A percentile compares a stretch with the other conserved stretches of the same genome.
These are phyloP conservation scores for Micrasema minimum DNA, from an alignment of 1,140 invertebrate genomes.

Conservation along the genomic window DNA sequence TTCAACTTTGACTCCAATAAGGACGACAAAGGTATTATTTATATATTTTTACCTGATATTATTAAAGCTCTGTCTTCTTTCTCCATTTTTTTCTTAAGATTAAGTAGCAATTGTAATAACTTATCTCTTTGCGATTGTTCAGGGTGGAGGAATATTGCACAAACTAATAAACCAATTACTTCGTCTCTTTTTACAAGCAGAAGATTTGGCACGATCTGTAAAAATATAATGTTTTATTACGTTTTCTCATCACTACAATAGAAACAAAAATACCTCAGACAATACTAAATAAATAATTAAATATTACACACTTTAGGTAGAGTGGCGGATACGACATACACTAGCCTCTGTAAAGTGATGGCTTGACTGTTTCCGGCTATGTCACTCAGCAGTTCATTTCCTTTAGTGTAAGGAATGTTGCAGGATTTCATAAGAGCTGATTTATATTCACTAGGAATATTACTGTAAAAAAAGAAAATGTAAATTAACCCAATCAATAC, in stretches of 20 bases:
- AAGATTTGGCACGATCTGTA: constrained; percentile 76
- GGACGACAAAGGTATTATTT: too few species aligned
- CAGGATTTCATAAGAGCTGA: constrained; percentile 60
- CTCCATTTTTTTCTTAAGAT: constrained; percentile 80
- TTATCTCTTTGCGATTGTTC: constrained; percentile 72
- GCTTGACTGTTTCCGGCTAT: constrained; percentile 61
- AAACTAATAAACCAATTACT: constrained; percentile 77
- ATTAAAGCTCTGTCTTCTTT: constrained; percentile 77
- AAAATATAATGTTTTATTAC: constrained; percentile 6
- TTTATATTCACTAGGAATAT: constrained; percentile 60
- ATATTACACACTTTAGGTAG: constrained; percentile 59
- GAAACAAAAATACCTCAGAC: neutral
- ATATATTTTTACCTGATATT: constrained; percentile 65
- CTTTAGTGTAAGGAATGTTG: constrained; percentile 58
- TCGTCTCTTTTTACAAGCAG: constrained; percentile 78
- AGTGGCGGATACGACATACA: constrained; percentile 61
- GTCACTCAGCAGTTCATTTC: constrained; percentile 60
- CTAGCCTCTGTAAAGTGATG: constrained; percentile 58
- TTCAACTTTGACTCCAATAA: too few species aligned
- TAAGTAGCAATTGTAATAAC: constrained; percentile 77
- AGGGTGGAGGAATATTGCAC: constrained; percentile 73
- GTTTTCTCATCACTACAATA: neutral
- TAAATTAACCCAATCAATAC: neutral
- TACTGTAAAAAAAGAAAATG: constrained; percentile 53
- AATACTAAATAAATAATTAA: too few species aligned